These are phyloP conservation scores for Cliona cf. orientalis DNA, from an alignment of 37 sponge, comb jelly and placozoan species.

Conservation along the genomic window DNA sequence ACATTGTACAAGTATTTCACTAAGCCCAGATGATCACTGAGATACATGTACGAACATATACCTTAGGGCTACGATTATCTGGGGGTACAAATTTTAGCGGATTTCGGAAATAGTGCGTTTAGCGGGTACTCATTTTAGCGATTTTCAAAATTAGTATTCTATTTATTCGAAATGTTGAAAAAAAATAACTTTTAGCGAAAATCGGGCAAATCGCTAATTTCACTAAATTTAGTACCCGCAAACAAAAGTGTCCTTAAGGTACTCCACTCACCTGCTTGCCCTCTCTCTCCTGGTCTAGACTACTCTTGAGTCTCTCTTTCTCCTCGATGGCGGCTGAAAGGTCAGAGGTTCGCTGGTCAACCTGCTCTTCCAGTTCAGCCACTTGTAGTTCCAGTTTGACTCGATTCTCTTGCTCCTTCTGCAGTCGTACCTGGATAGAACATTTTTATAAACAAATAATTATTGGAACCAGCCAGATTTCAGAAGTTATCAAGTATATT, in stretches of 20 bases:
- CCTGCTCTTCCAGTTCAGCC: conserved; percentile 35
- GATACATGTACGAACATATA: background rate
- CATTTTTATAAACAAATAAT: background rate
- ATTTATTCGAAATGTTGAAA: background rate
- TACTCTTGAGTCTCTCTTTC: conserved; percentile 6
- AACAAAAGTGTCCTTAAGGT: no score
- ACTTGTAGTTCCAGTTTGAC: conserved; percentile 29
- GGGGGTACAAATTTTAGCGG: background rate
- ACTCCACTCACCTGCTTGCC: conserved; percentile 14
- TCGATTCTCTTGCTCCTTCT: conserved; percentile 39
- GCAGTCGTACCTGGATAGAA: conserved; percentile 21
- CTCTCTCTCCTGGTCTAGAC: conserved; percentile 39
- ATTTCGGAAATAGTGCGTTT: no score
- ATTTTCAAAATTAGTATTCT: no score
- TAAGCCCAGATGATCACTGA: background rate
- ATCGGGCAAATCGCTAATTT: no score
- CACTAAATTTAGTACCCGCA: no score
- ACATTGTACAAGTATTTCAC: background rate
- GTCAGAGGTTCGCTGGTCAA: conserved; percentile 13
- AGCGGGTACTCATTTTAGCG: no score
- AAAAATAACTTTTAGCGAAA: background rate
- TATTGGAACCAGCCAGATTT: background rate
- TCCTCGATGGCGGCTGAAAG: background rate
- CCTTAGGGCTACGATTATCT: no score
- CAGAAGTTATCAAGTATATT: no score